Percentiles rank a stretch among this genome's conserved stretches.
Conservation (phyloP, 2,113 vertebrate genomes). For the Meriones unguiculatus region DNA sequence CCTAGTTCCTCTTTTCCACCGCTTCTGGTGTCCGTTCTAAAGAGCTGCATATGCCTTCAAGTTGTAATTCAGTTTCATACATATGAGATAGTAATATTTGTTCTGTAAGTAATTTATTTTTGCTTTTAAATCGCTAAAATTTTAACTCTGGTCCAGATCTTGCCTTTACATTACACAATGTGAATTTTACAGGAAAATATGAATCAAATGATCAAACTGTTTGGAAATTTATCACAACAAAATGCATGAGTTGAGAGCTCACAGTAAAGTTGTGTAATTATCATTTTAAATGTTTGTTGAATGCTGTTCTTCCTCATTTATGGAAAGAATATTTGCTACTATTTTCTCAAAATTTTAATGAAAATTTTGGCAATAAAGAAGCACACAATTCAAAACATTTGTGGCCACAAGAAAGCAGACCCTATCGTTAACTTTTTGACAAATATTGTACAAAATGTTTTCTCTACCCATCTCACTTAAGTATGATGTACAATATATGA, state of each 20-base stretch:
- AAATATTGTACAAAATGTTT: not conserved
- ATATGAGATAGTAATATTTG: not conserved
- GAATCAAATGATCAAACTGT: not conserved
- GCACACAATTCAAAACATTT: not conserved
- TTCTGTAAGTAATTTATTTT: not conserved
- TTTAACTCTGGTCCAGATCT: not conserved
- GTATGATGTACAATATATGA: not conserved
- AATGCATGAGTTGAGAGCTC: not conserved
- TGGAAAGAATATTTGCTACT: not conserved
- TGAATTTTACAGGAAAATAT: not conserved
- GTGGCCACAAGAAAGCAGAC: not conserved
- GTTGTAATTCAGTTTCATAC: not conserved
- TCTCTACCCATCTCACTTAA: not conserved
- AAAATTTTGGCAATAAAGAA: not conserved
- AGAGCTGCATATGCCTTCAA: not conserved
- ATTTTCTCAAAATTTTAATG: not conserved
- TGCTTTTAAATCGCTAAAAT: not conserved
- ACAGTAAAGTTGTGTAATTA: not conserved
- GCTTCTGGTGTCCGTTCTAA: not conserved
- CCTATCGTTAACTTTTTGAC: not conserved
- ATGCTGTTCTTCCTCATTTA: not conserved
- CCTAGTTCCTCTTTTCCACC: too few relatives aligned
- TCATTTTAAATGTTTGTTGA: not conserved
- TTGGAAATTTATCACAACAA: not conserved
- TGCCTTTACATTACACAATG: too few relatives aligned